phyloP scores from a whole-genome alignment of 2,113 vertebrate genomes.

The Festucalex cinctus region DNA sequence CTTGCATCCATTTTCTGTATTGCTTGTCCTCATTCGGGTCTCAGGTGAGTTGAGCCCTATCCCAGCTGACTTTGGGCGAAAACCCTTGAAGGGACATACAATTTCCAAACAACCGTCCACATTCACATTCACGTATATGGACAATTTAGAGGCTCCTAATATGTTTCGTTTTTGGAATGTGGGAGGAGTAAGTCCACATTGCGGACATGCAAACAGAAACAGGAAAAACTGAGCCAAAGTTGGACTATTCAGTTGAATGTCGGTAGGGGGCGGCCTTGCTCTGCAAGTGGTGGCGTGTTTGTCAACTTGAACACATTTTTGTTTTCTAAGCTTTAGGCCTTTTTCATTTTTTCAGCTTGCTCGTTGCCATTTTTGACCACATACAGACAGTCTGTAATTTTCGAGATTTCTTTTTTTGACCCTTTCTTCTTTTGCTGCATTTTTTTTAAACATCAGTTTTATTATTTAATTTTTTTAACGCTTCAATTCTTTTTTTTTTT shows the following conservation, averaged over 20 bases:
- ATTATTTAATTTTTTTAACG: too few relatives aligned
- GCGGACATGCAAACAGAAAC: background rate
- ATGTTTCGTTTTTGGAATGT: background rate
- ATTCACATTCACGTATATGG: too few relatives aligned
- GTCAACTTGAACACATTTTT: background rate
- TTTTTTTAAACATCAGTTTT: too few relatives aligned
- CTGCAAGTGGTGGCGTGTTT: background rate
- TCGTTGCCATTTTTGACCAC: background rate
- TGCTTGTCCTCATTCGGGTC: too few relatives aligned
- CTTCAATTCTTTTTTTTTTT: too few relatives aligned
- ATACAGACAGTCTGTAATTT: background rate
- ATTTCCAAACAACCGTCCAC: too few relatives aligned
- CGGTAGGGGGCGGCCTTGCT: background rate
- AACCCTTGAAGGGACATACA: too few relatives aligned
- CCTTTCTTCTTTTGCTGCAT: too few relatives aligned
- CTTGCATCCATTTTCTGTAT: background rate
- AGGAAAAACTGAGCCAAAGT: background rate
- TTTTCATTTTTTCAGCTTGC: background rate
- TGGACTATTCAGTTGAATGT: background rate
- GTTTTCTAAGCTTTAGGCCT: background rate
- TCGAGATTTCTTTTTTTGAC: background rate
- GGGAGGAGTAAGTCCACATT: background rate
- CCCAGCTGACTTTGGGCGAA: too few relatives aligned
- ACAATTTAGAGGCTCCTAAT: background rate
- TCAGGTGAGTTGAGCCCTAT: too few relatives aligned